Evolutionary conservation across 2,797 vertebrate species (phyloP), one percentile per base, ranked within the genome.

Genomic region (Esox masquinongy): DNA sequence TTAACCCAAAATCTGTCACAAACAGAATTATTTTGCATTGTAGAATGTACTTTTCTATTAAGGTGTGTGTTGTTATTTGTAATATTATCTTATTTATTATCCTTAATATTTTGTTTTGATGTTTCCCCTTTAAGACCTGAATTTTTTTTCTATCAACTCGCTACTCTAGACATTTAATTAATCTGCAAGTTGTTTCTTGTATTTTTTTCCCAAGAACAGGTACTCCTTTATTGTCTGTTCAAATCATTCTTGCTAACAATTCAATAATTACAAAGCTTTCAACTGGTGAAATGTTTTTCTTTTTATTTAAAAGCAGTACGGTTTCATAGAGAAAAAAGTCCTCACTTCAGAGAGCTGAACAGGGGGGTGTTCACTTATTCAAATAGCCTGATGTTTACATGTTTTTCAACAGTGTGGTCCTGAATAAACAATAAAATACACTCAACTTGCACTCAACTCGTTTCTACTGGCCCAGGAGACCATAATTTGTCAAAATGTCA

Each of bases 241-340:
- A 95, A 93, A 95, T 95, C 83, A 89, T 87, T 93, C 92, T 93
- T 95, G 93, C 94, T 95, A 96, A 96, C 95, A 92, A 92, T 94
- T 96, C 94, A 94, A 95, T 96, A 95, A 95, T 98, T 97, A 98
- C 96, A 98, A 97, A 97, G 94, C 96, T 95, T 94, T 92, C 90
- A 92, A 93, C 92, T 93, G 94, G 94, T 94, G 82, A 85, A 5
- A 39, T 39, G 1, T 39, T 8, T 82, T 77, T 79, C 74, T 73
- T 77, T 77, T 64, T 63, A 70, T 90, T 94, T 92, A 92, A 90
- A 94, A 96, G 94, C 95, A 96, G 96, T 96, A 95, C 95, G 95
- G 94, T 95, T 92, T 92, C 73, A 83, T 92, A 93, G 92, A 89
- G 83, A 61, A 74, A 87, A 19, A 50, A 51, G 79, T 80, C 90